These are phyloP conservation scores for Tetragonisca angustula DNA, from an alignment of 2,888 invertebrate species.

Conservation along the genomic window DNA sequence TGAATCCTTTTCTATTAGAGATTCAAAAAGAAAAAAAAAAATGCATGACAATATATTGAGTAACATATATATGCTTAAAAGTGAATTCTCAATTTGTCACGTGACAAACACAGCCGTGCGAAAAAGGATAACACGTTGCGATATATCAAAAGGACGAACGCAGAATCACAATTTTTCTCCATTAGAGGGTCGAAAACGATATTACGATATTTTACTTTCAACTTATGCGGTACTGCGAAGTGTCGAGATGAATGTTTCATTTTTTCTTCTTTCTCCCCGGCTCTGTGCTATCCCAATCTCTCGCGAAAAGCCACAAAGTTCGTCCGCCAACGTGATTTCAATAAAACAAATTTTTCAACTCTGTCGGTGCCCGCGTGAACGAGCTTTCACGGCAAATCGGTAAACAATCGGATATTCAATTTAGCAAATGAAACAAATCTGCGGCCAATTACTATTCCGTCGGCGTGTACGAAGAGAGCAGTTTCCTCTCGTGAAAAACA, in stretches of 20 bases:
- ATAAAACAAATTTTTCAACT: neutral
- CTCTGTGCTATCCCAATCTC: too few relatives aligned
- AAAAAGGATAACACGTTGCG: too few relatives aligned
- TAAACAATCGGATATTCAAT: conserved; percentile 14
- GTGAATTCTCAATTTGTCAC: too few relatives aligned
- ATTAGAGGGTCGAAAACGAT: too few relatives aligned
- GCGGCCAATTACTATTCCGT: neutral
- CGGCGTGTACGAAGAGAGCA: too few relatives aligned
- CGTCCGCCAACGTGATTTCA: neutral
- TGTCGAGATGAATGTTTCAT: neutral
- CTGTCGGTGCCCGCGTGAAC: neutral
- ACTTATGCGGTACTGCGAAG: neutral
- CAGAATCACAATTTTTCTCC: too few relatives aligned
- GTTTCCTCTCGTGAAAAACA: neutral
- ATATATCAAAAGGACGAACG: too few relatives aligned
- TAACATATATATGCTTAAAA: too few relatives aligned
- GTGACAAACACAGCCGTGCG: too few relatives aligned
- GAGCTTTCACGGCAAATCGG: neutral
- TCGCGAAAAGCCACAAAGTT: neutral
- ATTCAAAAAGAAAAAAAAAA: too few relatives aligned
- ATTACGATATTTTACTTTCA: neutral
- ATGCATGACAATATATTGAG: too few relatives aligned
- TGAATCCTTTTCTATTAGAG: too few relatives aligned
- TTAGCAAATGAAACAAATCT: conserved; percentile 10
- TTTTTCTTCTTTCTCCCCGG: neutral